Conservation (phyloP, 2,888 invertebrate species). For the Tipula helvola region DNA sequence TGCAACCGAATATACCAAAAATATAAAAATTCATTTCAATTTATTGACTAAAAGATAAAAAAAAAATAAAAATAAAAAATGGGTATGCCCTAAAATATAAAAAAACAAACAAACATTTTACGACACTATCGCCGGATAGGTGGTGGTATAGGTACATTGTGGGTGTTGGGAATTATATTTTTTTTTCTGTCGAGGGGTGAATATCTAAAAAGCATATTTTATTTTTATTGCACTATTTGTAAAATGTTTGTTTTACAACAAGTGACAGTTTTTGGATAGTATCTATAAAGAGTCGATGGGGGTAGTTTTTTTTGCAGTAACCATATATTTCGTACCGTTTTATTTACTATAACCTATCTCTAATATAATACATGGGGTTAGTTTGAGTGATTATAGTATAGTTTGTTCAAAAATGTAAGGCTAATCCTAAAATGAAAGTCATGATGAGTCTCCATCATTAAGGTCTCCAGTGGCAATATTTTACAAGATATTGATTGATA, state of each 20-base stretch:
- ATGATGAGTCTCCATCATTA: too few species aligned
- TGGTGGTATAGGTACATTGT: neutral
- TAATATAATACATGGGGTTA: neutral
- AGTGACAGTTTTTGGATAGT: neutral
- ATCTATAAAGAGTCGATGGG: neutral
- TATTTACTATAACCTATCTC: neutral
- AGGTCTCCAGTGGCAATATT: too few species aligned
- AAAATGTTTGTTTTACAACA: neutral
- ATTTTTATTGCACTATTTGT: slow-evolving; percentile 4
- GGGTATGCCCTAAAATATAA: neutral
- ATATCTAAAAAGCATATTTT: neutral
- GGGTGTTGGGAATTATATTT: neutral
- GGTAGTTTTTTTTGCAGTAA: neutral
- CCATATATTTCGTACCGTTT: neutral
- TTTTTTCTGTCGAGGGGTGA: neutral
- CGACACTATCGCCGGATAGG: neutral
- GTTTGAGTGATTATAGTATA: neutral
- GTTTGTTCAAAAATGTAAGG: neutral
- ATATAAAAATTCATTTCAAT: neutral
- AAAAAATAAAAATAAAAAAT: neutral
- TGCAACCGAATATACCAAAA: neutral
- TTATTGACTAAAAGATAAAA: neutral
- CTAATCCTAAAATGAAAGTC: too few species aligned
- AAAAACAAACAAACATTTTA: neutral
- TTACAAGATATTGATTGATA: too few species aligned